These are phyloP conservation scores for Lithophane semibrunnea DNA, from an alignment of 2,888 invertebrate genomes.

Conservation along the genomic window DNA sequence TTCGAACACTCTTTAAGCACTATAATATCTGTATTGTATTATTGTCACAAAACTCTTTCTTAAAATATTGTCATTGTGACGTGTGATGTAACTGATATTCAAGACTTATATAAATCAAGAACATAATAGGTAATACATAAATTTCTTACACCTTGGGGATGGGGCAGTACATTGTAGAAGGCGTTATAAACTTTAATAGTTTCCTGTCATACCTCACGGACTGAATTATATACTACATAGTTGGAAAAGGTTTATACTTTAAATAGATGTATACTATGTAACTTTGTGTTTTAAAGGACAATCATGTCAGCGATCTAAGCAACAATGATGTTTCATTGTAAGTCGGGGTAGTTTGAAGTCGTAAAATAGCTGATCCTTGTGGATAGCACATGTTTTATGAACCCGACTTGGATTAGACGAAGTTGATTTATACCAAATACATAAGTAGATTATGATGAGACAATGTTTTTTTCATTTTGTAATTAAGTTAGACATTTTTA, in stretches of 20 bases:
- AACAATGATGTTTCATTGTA: constrained; percentile 31
- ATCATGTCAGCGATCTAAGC: neutral
- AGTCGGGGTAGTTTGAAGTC: neutral
- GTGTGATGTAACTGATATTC: neutral
- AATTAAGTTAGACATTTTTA: neutral
- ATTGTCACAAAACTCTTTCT: neutral
- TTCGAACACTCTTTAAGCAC: neutral
- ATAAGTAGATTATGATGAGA: neutral
- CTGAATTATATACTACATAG: constrained; percentile 18
- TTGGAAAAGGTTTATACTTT: constrained; percentile 3
- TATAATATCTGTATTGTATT: constrained; percentile 1
- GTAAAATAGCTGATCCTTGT: constrained; percentile 20
- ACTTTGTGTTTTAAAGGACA: neutral
- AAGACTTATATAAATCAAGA: no score
- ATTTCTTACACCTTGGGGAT: no score
- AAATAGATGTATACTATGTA: constrained; percentile 8
- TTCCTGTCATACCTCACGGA: neutral
- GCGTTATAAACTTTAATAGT: constrained; percentile 3
- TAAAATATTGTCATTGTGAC: neutral
- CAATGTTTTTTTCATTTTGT: neutral
- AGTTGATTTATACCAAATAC: neutral
- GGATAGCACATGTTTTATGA: neutral
- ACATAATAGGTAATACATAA: neutral
- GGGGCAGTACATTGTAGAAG: constrained; percentile 7
- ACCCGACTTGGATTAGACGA: neutral